Evolutionary conservation across 2,888 invertebrate genomes (phyloP), one percentile per base, ranked within the genome.

Genomic region (Pegoplata infirma): DNA sequence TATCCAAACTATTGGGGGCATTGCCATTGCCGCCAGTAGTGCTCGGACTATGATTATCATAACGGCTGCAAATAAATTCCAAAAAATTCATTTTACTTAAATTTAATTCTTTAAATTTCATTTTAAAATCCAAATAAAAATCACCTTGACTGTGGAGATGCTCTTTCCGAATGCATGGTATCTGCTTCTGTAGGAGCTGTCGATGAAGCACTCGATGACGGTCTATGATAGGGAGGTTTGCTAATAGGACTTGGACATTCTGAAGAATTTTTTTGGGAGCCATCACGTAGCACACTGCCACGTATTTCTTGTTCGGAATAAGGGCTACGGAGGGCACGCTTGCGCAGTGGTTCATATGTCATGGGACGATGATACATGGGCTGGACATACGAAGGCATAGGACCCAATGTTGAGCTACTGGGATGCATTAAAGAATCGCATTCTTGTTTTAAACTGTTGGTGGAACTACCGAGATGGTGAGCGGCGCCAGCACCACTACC

Each of bases 271-370:
- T 90, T 90, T n/a, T 40, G 36, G 19, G 90, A 90, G 59, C 90
- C 90, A 85, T 94, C 94, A 73, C 94, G 90, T 82, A 94, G 87
- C 16, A 94, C 94, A 79, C 93, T 93, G 53, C 93, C 93, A 82
- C 94, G 90, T 73, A 91, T 88, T 77, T 90, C 90, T 82, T 89
- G 90, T 72, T 90, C 89, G 77, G 86, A 86, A 80, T 88, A 90
- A n/a, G 89, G 92, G 89, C 89, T 92, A 83, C 91, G 91, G 83
- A 91, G 89, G 81, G 91, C 90, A 82, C 92, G 90, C 86, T 92
- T 94, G 89, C 91, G 87, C 64, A 90, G 86, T 74, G 90, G 88
- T 81, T 91, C 91, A 77, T 89, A 90, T 28, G 86, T 87, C 81
- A 87, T 85, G 82, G 87, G 90, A 81, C 88, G 89, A n/a, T n/a